phyloP scores from a whole-genome alignment of 2,113 vertebrate genomes.

The Orthonyx spaldingii region DNA sequence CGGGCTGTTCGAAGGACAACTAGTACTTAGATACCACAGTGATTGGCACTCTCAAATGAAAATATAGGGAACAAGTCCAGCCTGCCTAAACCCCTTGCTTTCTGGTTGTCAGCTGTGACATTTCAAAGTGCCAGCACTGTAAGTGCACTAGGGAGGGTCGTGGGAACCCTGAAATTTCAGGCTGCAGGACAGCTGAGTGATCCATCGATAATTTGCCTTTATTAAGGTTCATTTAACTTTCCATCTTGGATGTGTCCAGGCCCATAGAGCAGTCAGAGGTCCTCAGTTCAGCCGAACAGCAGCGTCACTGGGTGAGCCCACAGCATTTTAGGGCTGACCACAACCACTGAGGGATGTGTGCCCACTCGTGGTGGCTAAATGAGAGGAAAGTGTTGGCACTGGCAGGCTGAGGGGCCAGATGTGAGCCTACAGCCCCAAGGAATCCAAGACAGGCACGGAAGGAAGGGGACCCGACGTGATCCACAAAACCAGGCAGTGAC shows the following conservation, averaged over 20 bases:
- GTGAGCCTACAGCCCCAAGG: not conserved
- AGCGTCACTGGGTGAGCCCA: not conserved
- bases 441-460: not conserved
- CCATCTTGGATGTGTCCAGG: not conserved
- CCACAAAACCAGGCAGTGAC: slow-evolving; percentile 46
- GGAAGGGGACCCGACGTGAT: not conserved
- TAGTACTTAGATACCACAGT: slow-evolving; percentile 33
- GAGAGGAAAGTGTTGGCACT: not conserved
- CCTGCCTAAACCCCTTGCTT: not conserved
- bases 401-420: not conserved
- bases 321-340: not conserved
- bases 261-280: not conserved
- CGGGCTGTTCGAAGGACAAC: slow-evolving; percentile 6
- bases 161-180: slow-evolving; percentile 23
- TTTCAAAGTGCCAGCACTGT: not conserved
- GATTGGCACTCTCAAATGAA: not conserved
- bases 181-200: not conserved
- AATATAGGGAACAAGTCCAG: slow-evolving; percentile 7
- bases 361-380: not conserved
- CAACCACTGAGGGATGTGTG: not conserved
- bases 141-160: not conserved
- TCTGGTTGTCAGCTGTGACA: not conserved
- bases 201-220: not conserved
- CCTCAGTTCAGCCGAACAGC: not conserved
- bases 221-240: not conserved